Evolutionary conservation across 2,797 vertebrate genomes (phyloP), one percentile per base, ranked within the genome.

Genomic region (Macroramphosus scolopax): DNA sequence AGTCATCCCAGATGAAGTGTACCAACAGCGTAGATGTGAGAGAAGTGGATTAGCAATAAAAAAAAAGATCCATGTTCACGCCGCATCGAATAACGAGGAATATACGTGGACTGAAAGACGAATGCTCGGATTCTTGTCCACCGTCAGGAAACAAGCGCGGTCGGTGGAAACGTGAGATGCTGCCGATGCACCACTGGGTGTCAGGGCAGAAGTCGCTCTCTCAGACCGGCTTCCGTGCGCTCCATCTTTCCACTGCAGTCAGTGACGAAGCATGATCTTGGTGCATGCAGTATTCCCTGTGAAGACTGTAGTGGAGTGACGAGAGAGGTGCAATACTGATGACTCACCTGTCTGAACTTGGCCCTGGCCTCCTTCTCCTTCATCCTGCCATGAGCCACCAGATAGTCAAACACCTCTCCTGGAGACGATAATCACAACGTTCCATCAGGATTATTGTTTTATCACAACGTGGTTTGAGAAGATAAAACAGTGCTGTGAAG

Each of bases 261-360:
- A 3, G 74, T 84, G 80, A 83, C 72, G 45, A 77, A 68, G 80
- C 66, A 29, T 49, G 57, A 70, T 69, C 63, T 72, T 82, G 82
- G 69, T 53, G 75, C 80, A 84, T 76, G 77, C 79, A 69, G 75
- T 46, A 49, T 54, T 57, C 37, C 45, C 40, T 26, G 38, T 54
- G 65, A 71, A 72, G 68, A 61, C 75, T 36, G 40, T 43, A 38
- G 58, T 31, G 26, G 52, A 61, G 42, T 72, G 70, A 76, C 42
- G 73, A 73, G 61, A 76, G 54, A 63, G 37, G 53, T 46, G 44
- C 7, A 14, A 64, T 49, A 35, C 12, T 35, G 72, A 69, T 80
- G 77, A 80, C 93, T 85, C 93, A 97, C 95, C 93, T 97, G 95
- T 89, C 95, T 92, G 90, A 97, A 97, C 89, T 97, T 97, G 84